Evolutionary conservation across 1,140 invertebrate species (phyloP).

Genomic region (Meloidogyne exigua): DNA sequence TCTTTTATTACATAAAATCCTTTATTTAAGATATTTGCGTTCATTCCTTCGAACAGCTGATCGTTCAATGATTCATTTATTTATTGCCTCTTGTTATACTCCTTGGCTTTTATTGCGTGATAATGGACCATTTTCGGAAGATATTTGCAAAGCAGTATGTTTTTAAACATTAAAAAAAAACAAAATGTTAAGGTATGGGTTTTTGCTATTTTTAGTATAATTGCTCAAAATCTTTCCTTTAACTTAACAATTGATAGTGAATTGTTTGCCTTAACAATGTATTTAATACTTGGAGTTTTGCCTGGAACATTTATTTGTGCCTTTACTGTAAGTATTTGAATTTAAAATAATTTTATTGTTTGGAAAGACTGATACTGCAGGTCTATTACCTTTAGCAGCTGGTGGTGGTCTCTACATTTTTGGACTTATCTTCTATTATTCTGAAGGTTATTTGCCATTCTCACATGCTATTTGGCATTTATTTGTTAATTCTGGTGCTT

Average conservation of each 20-base stretch:
- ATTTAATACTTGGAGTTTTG: not conserved
- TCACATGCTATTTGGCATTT: not conserved
- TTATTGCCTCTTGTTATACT: constrained; percentile 1
- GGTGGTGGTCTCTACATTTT: not conserved
- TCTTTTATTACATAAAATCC: not conserved
- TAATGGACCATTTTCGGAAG: not conserved
- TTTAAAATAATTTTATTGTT: not conserved
- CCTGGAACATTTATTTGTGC: not conserved
- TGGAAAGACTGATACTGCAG: not conserved
- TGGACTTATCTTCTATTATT: not conserved
- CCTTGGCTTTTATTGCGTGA: not conserved
- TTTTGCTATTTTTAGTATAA: constrained; percentile 1
- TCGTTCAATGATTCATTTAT: constrained; percentile 1
- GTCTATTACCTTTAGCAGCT: not conserved
- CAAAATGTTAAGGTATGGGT: not conserved
- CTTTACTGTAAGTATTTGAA: not conserved
- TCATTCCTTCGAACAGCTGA: not conserved
- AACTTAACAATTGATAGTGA: not conserved
- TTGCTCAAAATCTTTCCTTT: not conserved
- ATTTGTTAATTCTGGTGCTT: constrained; percentile 2
- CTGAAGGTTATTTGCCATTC: not conserved
- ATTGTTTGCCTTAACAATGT: not conserved
- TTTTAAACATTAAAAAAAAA: not conserved
- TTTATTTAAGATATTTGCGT: not conserved
- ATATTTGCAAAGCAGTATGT: not conserved